Conservation (phyloP, 2,113 vertebrate species). For the Chloropsis cyanopogon region DNA sequence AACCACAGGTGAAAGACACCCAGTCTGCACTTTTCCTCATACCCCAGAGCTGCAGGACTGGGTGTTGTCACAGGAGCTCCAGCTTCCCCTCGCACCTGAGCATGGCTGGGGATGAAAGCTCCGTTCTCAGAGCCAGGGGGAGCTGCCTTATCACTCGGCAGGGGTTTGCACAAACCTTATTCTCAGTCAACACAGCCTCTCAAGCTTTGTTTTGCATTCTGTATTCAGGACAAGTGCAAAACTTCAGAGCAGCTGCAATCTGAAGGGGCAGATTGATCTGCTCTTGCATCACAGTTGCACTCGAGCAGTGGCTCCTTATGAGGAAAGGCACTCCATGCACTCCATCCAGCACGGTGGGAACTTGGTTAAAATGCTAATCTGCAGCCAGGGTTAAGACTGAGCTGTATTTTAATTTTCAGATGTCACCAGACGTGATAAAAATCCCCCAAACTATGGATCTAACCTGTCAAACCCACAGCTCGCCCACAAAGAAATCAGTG, state of each 20-base stretch:
- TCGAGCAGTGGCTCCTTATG: background rate
- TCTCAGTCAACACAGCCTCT: background rate
- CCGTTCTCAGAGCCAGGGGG: background rate
- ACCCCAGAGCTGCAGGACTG: background rate
- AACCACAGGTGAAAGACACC: background rate
- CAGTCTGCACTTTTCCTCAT: background rate
- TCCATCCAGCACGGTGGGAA: background rate
- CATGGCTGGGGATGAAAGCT: background rate
- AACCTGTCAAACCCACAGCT: background rate
- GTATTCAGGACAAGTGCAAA: constrained; percentile 16
- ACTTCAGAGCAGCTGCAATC: constrained; percentile 8
- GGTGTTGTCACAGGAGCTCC: background rate
- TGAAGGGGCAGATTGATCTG: constrained; percentile 8
- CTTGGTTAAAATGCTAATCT: background rate
- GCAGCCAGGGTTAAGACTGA: background rate
- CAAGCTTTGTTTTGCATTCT: background rate
- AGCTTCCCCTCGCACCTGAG: background rate
- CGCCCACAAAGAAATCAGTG: background rate
- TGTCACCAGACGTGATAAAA: background rate
- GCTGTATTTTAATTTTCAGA: background rate
- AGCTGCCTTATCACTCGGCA: background rate
- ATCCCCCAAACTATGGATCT: background rate
- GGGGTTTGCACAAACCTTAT: background rate
- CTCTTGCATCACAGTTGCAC: background rate
- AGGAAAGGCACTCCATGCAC: background rate